These are phyloP conservation scores for Sturnira hondurensis DNA, from an alignment of 2,113 vertebrate species.

Conservation along the genomic window DNA sequence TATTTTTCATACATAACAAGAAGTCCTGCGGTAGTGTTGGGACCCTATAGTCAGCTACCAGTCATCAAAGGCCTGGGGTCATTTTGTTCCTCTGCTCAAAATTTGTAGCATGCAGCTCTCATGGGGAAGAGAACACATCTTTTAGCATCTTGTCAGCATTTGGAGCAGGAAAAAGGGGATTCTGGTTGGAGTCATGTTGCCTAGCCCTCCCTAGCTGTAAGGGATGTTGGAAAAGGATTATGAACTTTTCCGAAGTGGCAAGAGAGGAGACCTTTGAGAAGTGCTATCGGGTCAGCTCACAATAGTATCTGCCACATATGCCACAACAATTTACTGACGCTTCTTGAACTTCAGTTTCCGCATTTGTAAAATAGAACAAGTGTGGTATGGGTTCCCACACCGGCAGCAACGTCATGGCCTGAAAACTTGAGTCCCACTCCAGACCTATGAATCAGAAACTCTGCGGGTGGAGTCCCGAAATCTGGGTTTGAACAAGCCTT, in stretches of 20 bases:
- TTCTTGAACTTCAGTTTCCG: background rate
- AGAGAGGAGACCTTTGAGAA: background rate
- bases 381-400: background rate
- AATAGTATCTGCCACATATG: background rate
- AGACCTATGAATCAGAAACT: conserved; percentile 18
- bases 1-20: background rate
- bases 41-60: background rate
- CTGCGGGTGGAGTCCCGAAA: background rate
- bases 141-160: background rate
- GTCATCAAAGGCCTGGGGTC: background rate
- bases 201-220: background rate
- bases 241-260: background rate
- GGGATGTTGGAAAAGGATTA: background rate
- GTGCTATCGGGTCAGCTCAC: background rate
- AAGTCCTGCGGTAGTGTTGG: background rate
- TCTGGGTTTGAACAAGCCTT: background rate
- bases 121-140: background rate
- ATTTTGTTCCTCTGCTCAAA: background rate
- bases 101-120: background rate
- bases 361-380: background rate
- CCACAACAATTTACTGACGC: background rate
- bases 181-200: background rate
- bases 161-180: background rate
- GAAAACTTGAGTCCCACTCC: background rate
- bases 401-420: background rate